A percentile compares a stretch with the other conserved stretches of the same genome.
Conservation (phyloP, 1,140 invertebrate genomes). For the Drosophila dunni region DNA sequence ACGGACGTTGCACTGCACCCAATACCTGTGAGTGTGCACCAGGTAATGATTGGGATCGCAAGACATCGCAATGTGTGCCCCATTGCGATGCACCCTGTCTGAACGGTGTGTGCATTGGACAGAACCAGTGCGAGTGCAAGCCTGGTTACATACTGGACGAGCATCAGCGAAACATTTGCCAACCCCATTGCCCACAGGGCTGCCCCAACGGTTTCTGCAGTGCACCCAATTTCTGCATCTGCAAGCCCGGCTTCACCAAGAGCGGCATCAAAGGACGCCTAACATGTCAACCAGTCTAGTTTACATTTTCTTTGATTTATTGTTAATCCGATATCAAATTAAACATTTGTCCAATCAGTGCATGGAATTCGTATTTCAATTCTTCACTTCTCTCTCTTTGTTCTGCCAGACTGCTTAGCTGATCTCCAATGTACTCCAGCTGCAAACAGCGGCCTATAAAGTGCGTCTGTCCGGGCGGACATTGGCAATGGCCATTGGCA, state of each 20-base stretch:
- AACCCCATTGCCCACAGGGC: constrained; percentile 87
- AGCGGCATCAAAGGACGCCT: constrained; percentile 89
- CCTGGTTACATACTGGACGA: constrained; percentile 85
- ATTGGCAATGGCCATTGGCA: constrained; percentile 56
- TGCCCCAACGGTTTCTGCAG: constrained; percentile 88
- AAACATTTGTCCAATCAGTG: constrained; percentile 70
- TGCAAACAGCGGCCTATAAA: constrained; percentile 69
- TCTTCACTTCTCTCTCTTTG: constrained; percentile 45
- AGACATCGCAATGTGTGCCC: constrained; percentile 82
- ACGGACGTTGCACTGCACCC: constrained; percentile 86
- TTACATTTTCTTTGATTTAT: constrained; percentile 6
- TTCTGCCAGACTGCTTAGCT: constrained; percentile 38
- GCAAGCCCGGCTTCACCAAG: constrained; percentile 87
- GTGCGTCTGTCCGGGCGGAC: constrained; percentile 50
- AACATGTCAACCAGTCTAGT: constrained; percentile 85
- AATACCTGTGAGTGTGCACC: constrained; percentile 85
- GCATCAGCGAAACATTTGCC: constrained; percentile 85
- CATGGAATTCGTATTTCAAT: constrained; percentile 67
- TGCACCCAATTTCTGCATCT: constrained; percentile 86
- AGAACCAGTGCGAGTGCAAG: constrained; percentile 86
- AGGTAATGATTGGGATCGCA: constrained; percentile 79
- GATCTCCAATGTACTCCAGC: constrained; percentile 8
- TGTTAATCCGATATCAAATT: constrained; percentile 37
- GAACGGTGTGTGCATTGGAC: constrained; percentile 85
- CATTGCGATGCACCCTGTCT: constrained; percentile 85